A percentile compares a stretch with the other conserved stretches of the same genome.
These are phyloP conservation scores for Ips typographus DNA, from an alignment of 1,140 invertebrate genomes.

Conservation along the genomic window DNA sequence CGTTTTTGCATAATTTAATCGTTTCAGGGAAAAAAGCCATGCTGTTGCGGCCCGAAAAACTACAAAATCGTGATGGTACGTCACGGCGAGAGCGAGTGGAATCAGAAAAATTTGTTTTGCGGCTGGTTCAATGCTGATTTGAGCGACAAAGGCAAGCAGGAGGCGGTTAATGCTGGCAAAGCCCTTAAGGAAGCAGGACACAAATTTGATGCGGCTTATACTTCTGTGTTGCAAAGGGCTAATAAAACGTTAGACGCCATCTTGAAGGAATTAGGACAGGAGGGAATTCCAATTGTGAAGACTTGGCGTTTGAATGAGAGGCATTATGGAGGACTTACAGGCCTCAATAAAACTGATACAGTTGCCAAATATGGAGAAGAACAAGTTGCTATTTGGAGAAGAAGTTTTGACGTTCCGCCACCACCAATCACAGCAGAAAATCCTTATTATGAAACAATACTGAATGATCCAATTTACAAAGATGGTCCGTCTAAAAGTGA, in stretches of 20 bases:
- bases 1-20: constrained; percentile 2
- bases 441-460: constrained; percentile 59
- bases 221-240: constrained; percentile 66
- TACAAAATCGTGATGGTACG: constrained; percentile 57
- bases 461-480: constrained; percentile 56
- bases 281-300: constrained; percentile 59
- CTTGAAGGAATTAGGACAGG: constrained; percentile 60
- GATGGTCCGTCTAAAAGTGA: constrained; percentile 52
- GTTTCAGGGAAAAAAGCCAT: constrained; percentile 13
- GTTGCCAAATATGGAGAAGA: constrained; percentile 69
- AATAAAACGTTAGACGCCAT: constrained; percentile 65
- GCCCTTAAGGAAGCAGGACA: constrained; percentile 68
- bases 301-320: constrained; percentile 74
- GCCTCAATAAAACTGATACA: constrained; percentile 70
- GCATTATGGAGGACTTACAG: constrained; percentile 73
- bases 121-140: constrained; percentile 69
- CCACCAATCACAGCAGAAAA: constrained; percentile 61
- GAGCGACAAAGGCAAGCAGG: constrained; percentile 59
- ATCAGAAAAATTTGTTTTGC: constrained; percentile 70
- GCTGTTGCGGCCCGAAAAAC: constrained; percentile 23
- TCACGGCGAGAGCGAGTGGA: constrained; percentile 77
- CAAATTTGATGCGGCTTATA: constrained; percentile 70
- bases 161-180: constrained; percentile 70
- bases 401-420: constrained; percentile 67
- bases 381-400: constrained; percentile 66